phyloP scores from a whole-genome alignment of 1,140 invertebrate genomes.

The Atta texana region DNA sequence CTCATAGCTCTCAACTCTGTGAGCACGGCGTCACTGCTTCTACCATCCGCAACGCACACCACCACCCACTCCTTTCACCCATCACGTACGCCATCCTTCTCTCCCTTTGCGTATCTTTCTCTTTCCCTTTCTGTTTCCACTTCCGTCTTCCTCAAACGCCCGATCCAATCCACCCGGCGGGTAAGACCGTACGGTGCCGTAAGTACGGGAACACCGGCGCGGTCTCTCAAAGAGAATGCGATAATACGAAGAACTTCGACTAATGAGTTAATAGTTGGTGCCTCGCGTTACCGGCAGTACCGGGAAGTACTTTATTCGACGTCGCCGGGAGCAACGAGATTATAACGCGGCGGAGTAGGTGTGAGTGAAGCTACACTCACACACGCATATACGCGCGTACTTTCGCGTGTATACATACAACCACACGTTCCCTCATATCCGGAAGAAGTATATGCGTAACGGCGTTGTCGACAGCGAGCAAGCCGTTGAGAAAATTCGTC shows the following conservation, averaged over 20 bases:
- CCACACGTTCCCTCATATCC: constrained; percentile 21
- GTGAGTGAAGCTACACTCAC: constrained; percentile 18
- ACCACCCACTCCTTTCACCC: constrained; percentile 23
- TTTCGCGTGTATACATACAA: neutral
- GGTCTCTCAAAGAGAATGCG: constrained; percentile 85
- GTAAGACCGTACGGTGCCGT: constrained; percentile 65
- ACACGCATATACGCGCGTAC: neutral
- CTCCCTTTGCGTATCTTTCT: constrained; percentile 16
- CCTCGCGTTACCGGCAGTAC: constrained; percentile 76
- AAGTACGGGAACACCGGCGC: constrained; percentile 77
- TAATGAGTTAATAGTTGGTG: constrained; percentile 85
- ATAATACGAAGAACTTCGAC: constrained; percentile 85
- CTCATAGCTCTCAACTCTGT: constrained; percentile 34
- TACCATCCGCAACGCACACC: constrained; percentile 56
- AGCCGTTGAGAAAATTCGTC: constrained; percentile 55
- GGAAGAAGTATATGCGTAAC: constrained; percentile 61
- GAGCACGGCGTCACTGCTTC: constrained; percentile 59
- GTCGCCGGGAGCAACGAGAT: constrained; percentile 75
- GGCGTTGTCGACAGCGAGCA: constrained; percentile 43
- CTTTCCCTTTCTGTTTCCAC: constrained; percentile 68
- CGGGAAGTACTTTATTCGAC: constrained; percentile 75
- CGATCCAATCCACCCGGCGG: constrained; percentile 69
- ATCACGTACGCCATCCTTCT: constrained; percentile 23
- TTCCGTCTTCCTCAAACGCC: constrained; percentile 66
- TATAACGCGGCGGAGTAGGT: constrained; percentile 67